Evolutionary conservation across 2,797 vertebrate genomes (phyloP).

Genomic region (Coluber constrictor): DNA sequence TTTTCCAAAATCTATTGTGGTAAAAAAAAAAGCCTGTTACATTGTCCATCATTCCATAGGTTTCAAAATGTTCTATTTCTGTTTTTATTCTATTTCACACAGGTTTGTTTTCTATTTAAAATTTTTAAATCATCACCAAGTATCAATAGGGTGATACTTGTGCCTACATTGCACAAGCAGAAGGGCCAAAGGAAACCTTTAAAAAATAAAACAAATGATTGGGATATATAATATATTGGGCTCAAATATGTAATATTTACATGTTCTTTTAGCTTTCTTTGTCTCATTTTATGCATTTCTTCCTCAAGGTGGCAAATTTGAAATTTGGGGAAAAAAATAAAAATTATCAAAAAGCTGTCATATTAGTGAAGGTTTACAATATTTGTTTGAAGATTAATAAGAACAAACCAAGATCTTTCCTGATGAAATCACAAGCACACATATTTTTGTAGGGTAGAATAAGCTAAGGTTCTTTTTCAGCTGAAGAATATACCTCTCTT

Average conservation of each 20-base stretch:
- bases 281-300: neutral
- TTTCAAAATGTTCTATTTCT: neutral
- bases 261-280: neutral
- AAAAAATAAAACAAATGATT: conserved; percentile 8
- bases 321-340: neutral
- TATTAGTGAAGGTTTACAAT: accelerated
- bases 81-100: neutral
- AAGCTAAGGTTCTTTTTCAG: conserved; percentile 8
- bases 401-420: neutral
- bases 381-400: neutral
- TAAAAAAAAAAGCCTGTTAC: neutral
- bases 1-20: neutral
- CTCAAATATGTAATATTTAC: neutral
- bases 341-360: neutral
- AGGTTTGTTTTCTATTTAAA: neutral
- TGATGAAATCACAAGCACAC: neutral
- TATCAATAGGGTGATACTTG: too few relatives aligned
- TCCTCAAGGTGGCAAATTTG: neutral
- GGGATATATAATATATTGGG: neutral
- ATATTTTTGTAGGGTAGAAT: neutral
- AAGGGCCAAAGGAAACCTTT: neutral
- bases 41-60: neutral
- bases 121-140: accelerated
- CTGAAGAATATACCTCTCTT: neutral
- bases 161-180: neutral